Conservation (phyloP, 2,888 invertebrate species). For the Idaea straminata region DNA sequence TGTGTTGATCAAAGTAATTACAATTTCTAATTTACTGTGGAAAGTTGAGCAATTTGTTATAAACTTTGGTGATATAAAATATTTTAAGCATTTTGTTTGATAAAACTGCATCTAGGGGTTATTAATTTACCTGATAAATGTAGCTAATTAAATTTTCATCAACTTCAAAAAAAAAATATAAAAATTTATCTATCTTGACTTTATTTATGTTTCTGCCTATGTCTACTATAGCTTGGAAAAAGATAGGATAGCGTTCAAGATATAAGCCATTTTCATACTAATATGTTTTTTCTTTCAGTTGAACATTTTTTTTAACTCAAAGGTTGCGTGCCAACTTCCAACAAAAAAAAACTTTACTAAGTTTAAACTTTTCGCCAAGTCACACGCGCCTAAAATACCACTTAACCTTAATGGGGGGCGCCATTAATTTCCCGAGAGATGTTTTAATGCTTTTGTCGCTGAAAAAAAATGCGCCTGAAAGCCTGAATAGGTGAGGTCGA, state of each 20-base stretch:
- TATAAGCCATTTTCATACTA: background rate
- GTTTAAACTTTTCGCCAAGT: slow-evolving; percentile 64
- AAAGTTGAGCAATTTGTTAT: background rate
- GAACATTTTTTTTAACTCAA: slow-evolving; percentile 1
- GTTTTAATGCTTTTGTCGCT: slow-evolving; percentile 62
- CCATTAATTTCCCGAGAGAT: slow-evolving; percentile 67
- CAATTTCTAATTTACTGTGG: background rate
- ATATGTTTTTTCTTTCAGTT: background rate
- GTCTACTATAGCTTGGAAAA: background rate
- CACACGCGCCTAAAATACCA: slow-evolving; percentile 66
- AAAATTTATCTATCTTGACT: too few relatives aligned
- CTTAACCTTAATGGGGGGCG: slow-evolving; percentile 66
- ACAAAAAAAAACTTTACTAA: slow-evolving; percentile 43
- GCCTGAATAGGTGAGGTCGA: slow-evolving; percentile 46
- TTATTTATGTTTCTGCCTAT: too few relatives aligned
- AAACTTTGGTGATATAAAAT: background rate
- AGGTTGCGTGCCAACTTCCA: slow-evolving; percentile 21
- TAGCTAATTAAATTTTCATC: background rate
- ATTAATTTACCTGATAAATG: background rate
- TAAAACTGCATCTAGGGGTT: background rate
- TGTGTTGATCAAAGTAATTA: background rate
- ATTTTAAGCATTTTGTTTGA: background rate
- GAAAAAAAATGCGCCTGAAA: slow-evolving; percentile 42
- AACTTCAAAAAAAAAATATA: too few relatives aligned
- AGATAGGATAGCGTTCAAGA: too few relatives aligned